Base-by-base conservation (phyloP, 35 echinoderm and acorn worm genomes). In the Anneissia japonica region DNA sequence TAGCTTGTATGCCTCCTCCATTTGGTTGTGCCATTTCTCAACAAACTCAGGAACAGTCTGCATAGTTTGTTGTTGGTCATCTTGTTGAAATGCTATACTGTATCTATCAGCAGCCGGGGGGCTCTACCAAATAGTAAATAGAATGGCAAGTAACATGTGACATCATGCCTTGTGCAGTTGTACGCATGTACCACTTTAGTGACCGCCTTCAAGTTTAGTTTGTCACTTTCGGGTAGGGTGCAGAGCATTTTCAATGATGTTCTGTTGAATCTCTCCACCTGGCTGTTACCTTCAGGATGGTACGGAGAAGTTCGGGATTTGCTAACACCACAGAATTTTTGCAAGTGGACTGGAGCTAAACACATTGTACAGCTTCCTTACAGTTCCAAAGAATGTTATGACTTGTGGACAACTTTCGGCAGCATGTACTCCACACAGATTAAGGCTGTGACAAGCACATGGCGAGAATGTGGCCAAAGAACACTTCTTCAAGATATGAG, bases 1-100 rank as follows among this genome's bases (percentile, higher is more conserved):
- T 88, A 82, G 39, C 12, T 45, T 51, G 91, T 37, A 64, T 93
- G n/a, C n/a, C n/a, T n/a, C n/a, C n/a, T n/a, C n/a, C n/a, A n/a
- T n/a, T n/a, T n/a, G n/a, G n/a, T n/a, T n/a, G n/a, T n/a, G n/a
- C n/a, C n/a, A n/a, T n/a, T n/a, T n/a, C n/a, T n/a, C n/a, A n/a
- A n/a, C n/a, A n/a, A n/a, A n/a, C n/a, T n/a, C n/a, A n/a, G n/a
- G n/a, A n/a, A n/a, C n/a, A n/a, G n/a, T n/a, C n/a, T n/a, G n/a
- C n/a, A n/a, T n/a, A n/a, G n/a, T n/a, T n/a, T n/a, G n/a, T n/a
- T n/a, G n/a, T n/a, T n/a, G n/a, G n/a, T n/a, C n/a, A n/a, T n/a
- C n/a, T n/a, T n/a, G n/a, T n/a, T 28, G n/a, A 74, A 74, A 5
- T 43, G 40, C 38, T 39, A 82, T 0, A 35, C 23, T 5, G 82